A percentile compares a stretch with the other conserved stretches of the same genome.
phyloP scores from a whole-genome alignment of 2,888 invertebrate genomes.

The Imbricaverruca yamaguchii region DNA sequence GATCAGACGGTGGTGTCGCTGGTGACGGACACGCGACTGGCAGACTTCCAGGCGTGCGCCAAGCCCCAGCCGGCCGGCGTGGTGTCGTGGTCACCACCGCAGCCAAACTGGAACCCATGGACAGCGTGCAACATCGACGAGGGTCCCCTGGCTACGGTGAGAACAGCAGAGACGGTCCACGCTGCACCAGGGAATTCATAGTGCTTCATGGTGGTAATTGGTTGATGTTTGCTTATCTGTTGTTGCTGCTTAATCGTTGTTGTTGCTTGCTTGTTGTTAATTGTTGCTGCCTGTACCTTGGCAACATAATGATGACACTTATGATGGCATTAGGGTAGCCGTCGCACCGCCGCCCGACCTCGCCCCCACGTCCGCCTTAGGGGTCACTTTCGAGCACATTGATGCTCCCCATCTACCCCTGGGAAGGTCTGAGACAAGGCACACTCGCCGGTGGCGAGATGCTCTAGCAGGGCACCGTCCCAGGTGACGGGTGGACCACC shows the following conservation, averaged over 20 bases:
- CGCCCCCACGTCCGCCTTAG: conserved; percentile 17
- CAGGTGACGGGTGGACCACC: neutral
- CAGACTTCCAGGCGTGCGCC: conserved; percentile 55
- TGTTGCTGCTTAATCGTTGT: too few relatives aligned
- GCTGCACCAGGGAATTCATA: too few relatives aligned
- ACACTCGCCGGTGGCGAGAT: conserved; percentile 1
- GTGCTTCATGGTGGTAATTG: too few relatives aligned
- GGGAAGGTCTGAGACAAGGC: conserved; percentile 18
- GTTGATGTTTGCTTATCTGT: too few relatives aligned
- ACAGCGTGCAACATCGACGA: conserved; percentile 93
- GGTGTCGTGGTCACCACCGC: conserved; percentile 93
- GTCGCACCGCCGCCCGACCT: neutral
- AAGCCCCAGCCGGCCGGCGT: conserved; percentile 58
- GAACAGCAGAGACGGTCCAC: conserved; percentile 7
- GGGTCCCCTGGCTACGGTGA: conserved; percentile 53
- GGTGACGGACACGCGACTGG: conserved; percentile 49
- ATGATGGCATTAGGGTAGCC: conserved; percentile 9
- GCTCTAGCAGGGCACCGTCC: conserved; percentile 13
- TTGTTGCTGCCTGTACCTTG: neutral
- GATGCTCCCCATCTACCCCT: conserved; percentile 2
- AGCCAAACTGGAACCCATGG: conserved; percentile 97
- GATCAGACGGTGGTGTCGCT: conserved; percentile 48
- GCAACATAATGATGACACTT: neutral
- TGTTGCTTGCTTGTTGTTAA: too few relatives aligned
- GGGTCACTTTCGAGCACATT: conserved; percentile 2